Percentiles rank a stretch among this genome's conserved stretches.
These are phyloP conservation scores for Pionites leucogaster DNA, from an alignment of 2,113 vertebrate species.

Conservation along the genomic window DNA sequence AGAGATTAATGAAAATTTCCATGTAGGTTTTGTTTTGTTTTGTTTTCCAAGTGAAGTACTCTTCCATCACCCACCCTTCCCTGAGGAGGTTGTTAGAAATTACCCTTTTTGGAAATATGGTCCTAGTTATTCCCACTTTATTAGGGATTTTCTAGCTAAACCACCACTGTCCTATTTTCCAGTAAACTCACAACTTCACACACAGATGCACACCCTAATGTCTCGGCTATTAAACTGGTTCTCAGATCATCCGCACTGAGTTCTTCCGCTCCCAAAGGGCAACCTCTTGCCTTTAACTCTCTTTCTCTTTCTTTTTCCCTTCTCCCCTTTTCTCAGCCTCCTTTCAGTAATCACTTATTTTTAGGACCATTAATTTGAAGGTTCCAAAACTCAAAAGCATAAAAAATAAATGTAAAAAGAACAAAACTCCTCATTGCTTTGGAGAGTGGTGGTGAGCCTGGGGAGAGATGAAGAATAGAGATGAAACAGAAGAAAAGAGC, in stretches of 20 bases:
- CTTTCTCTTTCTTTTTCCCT: background rate
- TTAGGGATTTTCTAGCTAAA: conserved; percentile 27
- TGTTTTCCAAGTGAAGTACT: background rate
- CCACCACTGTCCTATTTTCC: background rate
- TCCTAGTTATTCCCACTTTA: background rate
- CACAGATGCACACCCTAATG: background rate
- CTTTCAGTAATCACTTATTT: background rate
- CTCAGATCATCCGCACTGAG: background rate
- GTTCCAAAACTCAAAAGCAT: background rate
- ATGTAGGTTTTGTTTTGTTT: background rate
- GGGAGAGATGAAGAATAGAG: background rate
- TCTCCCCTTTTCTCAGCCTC: background rate
- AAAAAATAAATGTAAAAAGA: background rate
- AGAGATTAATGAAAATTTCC: conserved; percentile 26
- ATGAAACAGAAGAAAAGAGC: conserved; percentile 1
- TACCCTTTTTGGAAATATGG: background rate
- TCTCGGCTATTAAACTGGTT: background rate
- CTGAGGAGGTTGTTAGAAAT: conserved; percentile 16
- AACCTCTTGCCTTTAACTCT: background rate
- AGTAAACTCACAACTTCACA: conserved; percentile 11
- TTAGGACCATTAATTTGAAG: conserved; percentile 19
- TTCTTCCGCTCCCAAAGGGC: background rate
- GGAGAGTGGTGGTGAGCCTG: background rate
- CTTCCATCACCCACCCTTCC: background rate
- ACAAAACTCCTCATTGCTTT: background rate